A percentile compares a stretch with the other conserved stretches of the same genome.
phyloP scores from a whole-genome alignment of 2,797 vertebrate species.

The Poeciliopsis turneri region DNA sequence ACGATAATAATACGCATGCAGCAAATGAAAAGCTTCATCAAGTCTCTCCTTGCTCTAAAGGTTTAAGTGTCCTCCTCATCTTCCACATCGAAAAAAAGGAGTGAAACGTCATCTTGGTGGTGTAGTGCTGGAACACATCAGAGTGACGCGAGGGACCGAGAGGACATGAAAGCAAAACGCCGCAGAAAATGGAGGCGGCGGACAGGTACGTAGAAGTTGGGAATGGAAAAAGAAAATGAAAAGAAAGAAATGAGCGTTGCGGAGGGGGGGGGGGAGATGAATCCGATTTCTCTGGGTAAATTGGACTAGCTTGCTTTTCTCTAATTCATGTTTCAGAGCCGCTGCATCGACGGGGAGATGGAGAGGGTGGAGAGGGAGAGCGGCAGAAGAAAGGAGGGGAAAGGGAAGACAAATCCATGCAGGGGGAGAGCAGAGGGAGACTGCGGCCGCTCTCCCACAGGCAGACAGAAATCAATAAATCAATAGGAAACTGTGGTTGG shows the following conservation, averaged over 20 bases:
- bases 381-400: constrained; percentile 76
- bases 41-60: not conserved
- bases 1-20: not conserved
- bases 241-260: constrained; percentile 30
- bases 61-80: not conserved
- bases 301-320: constrained; percentile 89
- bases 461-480: constrained; percentile 98
- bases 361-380: constrained; percentile 76
- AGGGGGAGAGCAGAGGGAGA: constrained; percentile 87
- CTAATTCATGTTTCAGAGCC: constrained; percentile 89
- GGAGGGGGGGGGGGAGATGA: constrained; percentile 72
- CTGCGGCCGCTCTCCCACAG: constrained; percentile 91
- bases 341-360: constrained; percentile 85
- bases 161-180: constrained; percentile 46
- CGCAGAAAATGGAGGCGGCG: constrained; percentile 55
- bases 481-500: constrained; percentile 96
- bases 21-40: not conserved
- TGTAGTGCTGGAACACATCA: constrained; percentile 1
- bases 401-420: constrained; percentile 90
- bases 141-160: constrained; percentile 22
- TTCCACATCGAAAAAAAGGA: not conserved
- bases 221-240: too few species aligned
- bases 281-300: constrained; percentile 83
- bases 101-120: not conserved
- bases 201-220: constrained; percentile 42